Evolutionary conservation across 1,140 invertebrate genomes (phyloP).

Genomic region (Bombus pascuorum): DNA sequence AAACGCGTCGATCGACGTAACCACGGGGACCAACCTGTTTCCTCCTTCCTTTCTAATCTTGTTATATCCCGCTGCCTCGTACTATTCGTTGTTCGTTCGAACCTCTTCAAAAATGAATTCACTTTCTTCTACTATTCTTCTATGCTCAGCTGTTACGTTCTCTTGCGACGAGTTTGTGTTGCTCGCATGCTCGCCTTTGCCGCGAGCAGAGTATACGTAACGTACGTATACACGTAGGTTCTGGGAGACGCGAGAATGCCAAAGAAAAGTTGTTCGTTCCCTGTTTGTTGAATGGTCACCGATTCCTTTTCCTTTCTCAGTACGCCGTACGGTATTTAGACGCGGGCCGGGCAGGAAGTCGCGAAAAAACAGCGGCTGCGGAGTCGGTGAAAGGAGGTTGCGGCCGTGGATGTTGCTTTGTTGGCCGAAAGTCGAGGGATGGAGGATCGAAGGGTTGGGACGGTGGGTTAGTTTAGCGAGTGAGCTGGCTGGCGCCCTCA

Average conservation of each 20-base stretch:
- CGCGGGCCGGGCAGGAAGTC: background rate
- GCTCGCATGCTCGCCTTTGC: slow-evolving; percentile 38
- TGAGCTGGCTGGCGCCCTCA: slow-evolving; percentile 81
- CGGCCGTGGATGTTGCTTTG: slow-evolving; percentile 69
- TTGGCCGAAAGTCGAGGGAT: slow-evolving; percentile 61
- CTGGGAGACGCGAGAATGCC: background rate
- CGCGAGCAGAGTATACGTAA: slow-evolving; percentile 1
- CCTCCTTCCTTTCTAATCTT: background rate
- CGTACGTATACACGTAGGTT: background rate
- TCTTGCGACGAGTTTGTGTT: background rate
- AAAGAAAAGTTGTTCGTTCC: background rate
- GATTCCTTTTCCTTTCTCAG: background rate
- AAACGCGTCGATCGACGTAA: background rate
- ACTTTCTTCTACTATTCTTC: background rate
- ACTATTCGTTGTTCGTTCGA: background rate
- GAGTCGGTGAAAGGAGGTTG: slow-evolving; percentile 62
- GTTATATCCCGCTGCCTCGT: background rate
- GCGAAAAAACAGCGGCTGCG: slow-evolving; percentile 36
- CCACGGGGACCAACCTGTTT: background rate
- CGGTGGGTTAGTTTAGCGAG: slow-evolving; percentile 76
- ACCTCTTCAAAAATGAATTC: background rate
- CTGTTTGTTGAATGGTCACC: background rate
- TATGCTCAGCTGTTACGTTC: slow-evolving; percentile 24
- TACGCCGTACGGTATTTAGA: background rate
- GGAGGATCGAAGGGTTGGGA: slow-evolving; percentile 70